Evolutionary conservation across 2,888 invertebrate species (phyloP), one percentile per base, ranked within the genome.

Genomic region (Tanytarsus gracilentus): DNA sequence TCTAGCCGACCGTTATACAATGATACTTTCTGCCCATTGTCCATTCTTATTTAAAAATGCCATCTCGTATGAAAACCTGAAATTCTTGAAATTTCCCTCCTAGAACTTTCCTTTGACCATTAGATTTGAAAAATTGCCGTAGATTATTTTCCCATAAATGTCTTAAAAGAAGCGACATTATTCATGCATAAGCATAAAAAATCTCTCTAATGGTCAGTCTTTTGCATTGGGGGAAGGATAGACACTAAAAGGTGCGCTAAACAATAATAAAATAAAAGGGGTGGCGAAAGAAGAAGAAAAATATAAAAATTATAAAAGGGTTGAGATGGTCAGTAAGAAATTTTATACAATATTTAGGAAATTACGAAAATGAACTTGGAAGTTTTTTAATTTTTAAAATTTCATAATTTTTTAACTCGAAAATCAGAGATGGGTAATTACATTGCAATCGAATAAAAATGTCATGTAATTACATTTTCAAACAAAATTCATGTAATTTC

Each of bases 141-240:
- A 49, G 23, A 27, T 55, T 26, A 55, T 55, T 55, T 55, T 55
- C 55, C 55, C 55, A 55, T 55, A 40, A 52, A 52, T 29, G 30
- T 52, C 40, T 1, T 8, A 8, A 29, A 14, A 11, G 27, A 36
- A 33, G 27, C 3, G 25, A 18, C 29, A 29, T 26, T 26, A 30
- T 30, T 29, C 29, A 52, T 6, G n/a, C n/a, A 18, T 7, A 30
- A 30, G 52, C 29, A 30, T 30, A 30, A 52, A 52, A 52, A 52
- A 18, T 33, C 18, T 33, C n/a, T 52, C 30, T 26, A 52, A 52
- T 52, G 52, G 52, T 52, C 52, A 52, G 52, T 30, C 18, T 2
- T 25, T 4, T 29, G 27, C 7, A 26, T 23, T 14, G 16, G 9
- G 23, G 3, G 16, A 48, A 11, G n/a, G n/a, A 8, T 7, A 25